Base-by-base conservation (phyloP, 1,140 invertebrate genomes). In the Trachymyrmex septentrionalis region DNA sequence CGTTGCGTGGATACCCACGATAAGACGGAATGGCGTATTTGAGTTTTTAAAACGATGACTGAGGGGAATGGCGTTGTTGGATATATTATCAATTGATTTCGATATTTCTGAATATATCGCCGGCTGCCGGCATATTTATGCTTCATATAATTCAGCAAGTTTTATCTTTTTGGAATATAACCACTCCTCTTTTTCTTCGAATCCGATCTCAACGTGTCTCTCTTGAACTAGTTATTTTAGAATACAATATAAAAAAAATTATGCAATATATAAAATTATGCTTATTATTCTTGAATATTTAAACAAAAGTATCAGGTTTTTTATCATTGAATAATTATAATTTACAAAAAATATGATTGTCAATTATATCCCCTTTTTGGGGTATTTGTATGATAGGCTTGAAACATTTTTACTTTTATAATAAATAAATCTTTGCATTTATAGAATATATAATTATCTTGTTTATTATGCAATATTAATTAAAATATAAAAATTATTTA, bases 401-500 rank as follows among this genome's bases (percentile, higher is more conserved):
- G 27, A n/a, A 64, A 5, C 7, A 19, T 30, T 3, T 50, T 1
- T n/a, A 71, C 14, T 24, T 71, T 71, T 44, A 57, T 73, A 12
- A 76, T 59, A 71, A 27, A 82, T 44, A 44, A 38, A 59, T 71
- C 5, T 82, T 21, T 21, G n/a, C 38, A 5, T 55, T 50, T 48
- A 50, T 48, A 73, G n/a, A 84, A 61, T 84, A 50, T 61, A 34
- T 84, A 75, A 73, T 30, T 84, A 21, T 75, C 14, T 0, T 72
- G 55, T 61, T 71, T 72, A 48, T 82, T 82, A n/a, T 7, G 7
- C 55, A 38, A 48, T 55, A 48, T 59, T 67, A 30, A 55, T 67
- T 24, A 7, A 1, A 53, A 48, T 44, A 7, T 86, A 48, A n/a
- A 55, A 21, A 55, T 38, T 7, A 24, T 9, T 57, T 59, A 5